Conservation (phyloP, 2,888 invertebrate genomes). For the Cetonia aurata region DNA sequence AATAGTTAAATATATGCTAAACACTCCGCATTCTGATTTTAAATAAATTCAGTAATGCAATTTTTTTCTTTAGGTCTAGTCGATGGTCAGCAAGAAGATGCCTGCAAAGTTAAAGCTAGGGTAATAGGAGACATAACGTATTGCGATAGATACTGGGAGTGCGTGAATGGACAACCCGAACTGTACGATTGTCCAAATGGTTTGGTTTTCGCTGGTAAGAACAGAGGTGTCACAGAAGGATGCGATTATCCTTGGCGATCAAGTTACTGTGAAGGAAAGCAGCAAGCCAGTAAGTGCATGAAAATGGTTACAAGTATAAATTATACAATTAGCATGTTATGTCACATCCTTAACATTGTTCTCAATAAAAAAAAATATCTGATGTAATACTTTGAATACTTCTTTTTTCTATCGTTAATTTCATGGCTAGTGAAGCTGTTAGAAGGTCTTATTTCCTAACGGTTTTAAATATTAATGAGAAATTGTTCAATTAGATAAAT, state of each 20-base stretch:
- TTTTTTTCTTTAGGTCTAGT: conserved; percentile 32
- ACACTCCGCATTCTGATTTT: not conserved
- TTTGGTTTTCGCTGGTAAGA: conserved; percentile 89
- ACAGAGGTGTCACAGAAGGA: conserved; percentile 88
- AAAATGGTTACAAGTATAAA: conserved; percentile 9
- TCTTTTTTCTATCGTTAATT: conserved; percentile 14
- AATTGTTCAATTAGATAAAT: not conserved
- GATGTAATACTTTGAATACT: conserved; percentile 17
- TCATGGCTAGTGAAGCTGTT: conserved; percentile 16
- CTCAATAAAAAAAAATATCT: conserved; percentile 12
- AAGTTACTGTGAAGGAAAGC: conserved; percentile 87
- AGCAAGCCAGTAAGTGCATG: conserved; percentile 75
- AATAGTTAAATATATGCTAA: not conserved
- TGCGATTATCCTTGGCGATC: conserved; percentile 93
- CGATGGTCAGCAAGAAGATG: conserved; percentile 76
- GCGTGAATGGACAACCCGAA: conserved; percentile 84
- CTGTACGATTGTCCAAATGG: conserved; percentile 93
- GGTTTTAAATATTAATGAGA: conserved; percentile 5
- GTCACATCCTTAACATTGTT: conserved; percentile 32
- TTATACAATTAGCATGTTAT: conserved; percentile 18
- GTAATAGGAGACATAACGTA: conserved; percentile 84
- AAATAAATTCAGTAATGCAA: not conserved
- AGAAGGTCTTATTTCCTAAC: conserved; percentile 21
- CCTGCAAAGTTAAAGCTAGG: conserved; percentile 84
- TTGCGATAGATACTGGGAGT: conserved; percentile 90